A percentile compares a stretch with the other conserved stretches of the same genome.
These are phyloP conservation scores for Archivesica marissinica DNA, from an alignment of 1,140 invertebrate genomes.

Conservation along the genomic window DNA sequence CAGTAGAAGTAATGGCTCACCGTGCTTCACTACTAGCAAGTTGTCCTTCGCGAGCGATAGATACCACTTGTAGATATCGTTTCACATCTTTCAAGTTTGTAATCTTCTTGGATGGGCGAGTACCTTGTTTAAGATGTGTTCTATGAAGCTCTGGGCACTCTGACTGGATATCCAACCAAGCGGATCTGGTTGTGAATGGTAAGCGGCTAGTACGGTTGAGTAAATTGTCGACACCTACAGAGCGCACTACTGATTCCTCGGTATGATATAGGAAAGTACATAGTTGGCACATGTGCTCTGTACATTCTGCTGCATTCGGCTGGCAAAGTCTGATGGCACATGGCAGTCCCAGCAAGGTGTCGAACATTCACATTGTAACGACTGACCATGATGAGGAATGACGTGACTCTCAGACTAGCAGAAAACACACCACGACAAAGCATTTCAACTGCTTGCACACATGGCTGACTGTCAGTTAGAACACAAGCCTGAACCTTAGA, in stretches of 20 bases:
- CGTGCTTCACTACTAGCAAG: slow-evolving; percentile 51
- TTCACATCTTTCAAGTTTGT: slow-evolving; percentile 53
- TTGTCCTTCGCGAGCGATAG: slow-evolving; percentile 67
- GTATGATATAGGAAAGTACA: slow-evolving; percentile 5
- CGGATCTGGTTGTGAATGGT: slow-evolving; percentile 40
- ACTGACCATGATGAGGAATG: slow-evolving; percentile 49
- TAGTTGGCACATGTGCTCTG: slow-evolving; percentile 6
- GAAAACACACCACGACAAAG: slow-evolving; percentile 61
- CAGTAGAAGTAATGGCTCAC: too few relatives aligned
- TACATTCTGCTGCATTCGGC: slow-evolving; percentile 44
- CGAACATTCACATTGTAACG: slow-evolving; percentile 25
- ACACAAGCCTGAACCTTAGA: slow-evolving; percentile 34
- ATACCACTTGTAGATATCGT: slow-evolving; percentile 54
- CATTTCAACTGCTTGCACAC: slow-evolving; percentile 47
- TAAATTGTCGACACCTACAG: neutral
- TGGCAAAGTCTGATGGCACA: slow-evolving; percentile 55
- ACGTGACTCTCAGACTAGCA: slow-evolving; percentile 48
- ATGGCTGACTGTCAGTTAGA: slow-evolving; percentile 61
- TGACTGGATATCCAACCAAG: slow-evolving; percentile 42
- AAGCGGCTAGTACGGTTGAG: neutral
- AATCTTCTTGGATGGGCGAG: slow-evolving; percentile 62
- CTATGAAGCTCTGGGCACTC: slow-evolving; percentile 43
- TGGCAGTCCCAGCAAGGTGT: slow-evolving; percentile 47
- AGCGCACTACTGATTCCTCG: slow-evolving; percentile 35
- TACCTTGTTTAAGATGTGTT: slow-evolving; percentile 57